Evolutionary conservation across 2,113 vertebrate species (phyloP).

Genomic region (Etheostoma cragini): DNA sequence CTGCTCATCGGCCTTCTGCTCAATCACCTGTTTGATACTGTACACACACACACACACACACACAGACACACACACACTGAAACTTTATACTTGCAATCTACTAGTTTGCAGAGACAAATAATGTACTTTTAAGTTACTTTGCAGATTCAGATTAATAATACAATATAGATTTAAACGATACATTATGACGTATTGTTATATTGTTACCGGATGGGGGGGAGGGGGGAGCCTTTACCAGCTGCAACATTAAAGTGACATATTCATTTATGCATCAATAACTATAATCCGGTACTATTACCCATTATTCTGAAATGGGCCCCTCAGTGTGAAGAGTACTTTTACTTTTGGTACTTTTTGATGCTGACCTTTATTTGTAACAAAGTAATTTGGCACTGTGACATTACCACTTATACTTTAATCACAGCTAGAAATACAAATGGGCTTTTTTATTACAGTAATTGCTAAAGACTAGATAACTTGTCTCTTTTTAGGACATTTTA

Average conservation of each 20-base stretch:
- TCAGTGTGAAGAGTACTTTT: too few species aligned
- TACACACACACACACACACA: background rate
- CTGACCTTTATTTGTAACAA: background rate
- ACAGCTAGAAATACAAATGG: background rate
- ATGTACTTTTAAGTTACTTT: background rate
- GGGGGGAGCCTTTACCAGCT: too few species aligned
- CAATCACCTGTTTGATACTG: conserved; percentile 89
- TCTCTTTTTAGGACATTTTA: too few species aligned
- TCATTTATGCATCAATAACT: too few species aligned
- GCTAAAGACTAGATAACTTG: background rate
- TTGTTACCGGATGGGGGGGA: too few species aligned
- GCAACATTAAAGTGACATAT: too few species aligned
- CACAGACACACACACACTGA: too few species aligned
- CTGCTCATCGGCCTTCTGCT: conserved; percentile 81
- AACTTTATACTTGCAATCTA: background rate
- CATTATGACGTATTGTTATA: background rate
- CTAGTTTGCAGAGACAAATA: background rate
- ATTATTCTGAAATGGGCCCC: too few species aligned
- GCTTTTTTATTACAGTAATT: background rate
- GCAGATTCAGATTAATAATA: background rate
- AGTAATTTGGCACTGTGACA: background rate
- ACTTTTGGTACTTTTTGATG: too few species aligned
- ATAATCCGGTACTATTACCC: too few species aligned
- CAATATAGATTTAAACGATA: background rate
- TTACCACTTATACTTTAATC: background rate